Conservation (phyloP, 2,113 vertebrate genomes). For the Mystacornis crossleyi region DNA sequence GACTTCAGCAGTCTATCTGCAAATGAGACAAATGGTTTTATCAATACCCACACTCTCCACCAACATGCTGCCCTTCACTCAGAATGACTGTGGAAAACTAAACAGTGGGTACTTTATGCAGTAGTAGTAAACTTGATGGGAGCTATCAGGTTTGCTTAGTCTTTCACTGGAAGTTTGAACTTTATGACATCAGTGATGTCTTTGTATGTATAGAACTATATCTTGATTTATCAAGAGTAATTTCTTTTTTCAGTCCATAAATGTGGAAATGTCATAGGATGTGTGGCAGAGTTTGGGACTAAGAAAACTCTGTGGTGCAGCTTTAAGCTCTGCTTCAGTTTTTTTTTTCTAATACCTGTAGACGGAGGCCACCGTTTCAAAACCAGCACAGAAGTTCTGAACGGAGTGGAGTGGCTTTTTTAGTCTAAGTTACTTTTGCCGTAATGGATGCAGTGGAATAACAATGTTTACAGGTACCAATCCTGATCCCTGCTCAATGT, state of each 20-base stretch:
- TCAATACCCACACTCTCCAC: conserved; percentile 87
- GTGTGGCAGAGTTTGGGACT: conserved; percentile 81
- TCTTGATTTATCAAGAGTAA: conserved; percentile 99
- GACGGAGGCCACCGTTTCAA: conserved; percentile 78
- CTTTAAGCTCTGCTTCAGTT: conserved; percentile 83
- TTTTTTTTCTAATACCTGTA: conserved; percentile 66
- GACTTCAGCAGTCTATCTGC: conserved; percentile 92
- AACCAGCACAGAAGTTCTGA: conserved; percentile 85
- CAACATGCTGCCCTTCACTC: conserved; percentile 94
- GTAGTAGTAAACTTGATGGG: conserved; percentile 75
- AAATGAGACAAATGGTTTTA: conserved; percentile 89
- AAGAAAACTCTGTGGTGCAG: conserved; percentile 85
- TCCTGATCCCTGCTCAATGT: conserved; percentile 83
- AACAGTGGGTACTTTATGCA: conserved; percentile 56
- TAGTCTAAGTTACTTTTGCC: conserved; percentile 75
- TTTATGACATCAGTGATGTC: conserved; percentile 99
- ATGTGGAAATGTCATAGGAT: conserved; percentile 85
- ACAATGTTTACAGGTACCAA: conserved; percentile 90
- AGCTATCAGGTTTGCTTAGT: conserved; percentile 85
- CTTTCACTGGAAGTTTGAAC: conserved; percentile 96
- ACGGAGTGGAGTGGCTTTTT: conserved; percentile 80
- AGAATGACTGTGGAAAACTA: conserved; percentile 79
- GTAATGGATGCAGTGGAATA: conserved; percentile 76
- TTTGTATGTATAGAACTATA: conserved; percentile 96
- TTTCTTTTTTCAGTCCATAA: conserved; percentile 91